Percentiles rank a stretch among this genome's conserved stretches.
Conservation (phyloP, 2,113 vertebrate genomes). For the Macrotus californicus region DNA sequence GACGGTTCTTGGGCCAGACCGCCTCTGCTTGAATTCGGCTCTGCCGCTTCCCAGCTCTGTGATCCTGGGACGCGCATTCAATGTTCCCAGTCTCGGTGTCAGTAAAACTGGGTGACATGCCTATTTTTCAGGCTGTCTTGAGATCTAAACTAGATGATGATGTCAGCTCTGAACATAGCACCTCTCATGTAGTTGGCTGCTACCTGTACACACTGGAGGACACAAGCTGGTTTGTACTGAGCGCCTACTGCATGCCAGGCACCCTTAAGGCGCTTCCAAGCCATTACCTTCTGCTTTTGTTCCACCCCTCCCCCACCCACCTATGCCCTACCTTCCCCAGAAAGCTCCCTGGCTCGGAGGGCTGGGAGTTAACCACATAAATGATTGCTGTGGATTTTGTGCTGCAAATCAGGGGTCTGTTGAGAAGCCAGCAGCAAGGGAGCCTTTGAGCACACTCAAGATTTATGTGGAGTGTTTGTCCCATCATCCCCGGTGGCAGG, state of each 20-base stretch:
- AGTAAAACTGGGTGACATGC: fast-evolving
- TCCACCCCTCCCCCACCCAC: neutral
- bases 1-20: neutral
- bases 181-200: neutral
- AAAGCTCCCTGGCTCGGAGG: neutral
- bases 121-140: neutral
- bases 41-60: neutral
- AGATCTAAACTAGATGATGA: neutral
- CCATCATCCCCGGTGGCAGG: neutral
- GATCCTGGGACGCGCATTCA: neutral
- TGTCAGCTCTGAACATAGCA: neutral
- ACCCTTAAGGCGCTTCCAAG: neutral
- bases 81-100: neutral
- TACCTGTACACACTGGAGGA: neutral
- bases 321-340: neutral
- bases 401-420: neutral
- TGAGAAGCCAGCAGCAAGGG: neutral
- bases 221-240: fast-evolving
- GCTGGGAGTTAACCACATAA: neutral
- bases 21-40: neutral
- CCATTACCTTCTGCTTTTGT: neutral
- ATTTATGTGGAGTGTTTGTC: constrained; percentile 40
- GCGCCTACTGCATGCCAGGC: neutral
- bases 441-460: neutral
- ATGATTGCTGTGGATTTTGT: neutral